Conservation (phyloP, 2,113 vertebrate genomes). For the Bubo blakistoni region DNA sequence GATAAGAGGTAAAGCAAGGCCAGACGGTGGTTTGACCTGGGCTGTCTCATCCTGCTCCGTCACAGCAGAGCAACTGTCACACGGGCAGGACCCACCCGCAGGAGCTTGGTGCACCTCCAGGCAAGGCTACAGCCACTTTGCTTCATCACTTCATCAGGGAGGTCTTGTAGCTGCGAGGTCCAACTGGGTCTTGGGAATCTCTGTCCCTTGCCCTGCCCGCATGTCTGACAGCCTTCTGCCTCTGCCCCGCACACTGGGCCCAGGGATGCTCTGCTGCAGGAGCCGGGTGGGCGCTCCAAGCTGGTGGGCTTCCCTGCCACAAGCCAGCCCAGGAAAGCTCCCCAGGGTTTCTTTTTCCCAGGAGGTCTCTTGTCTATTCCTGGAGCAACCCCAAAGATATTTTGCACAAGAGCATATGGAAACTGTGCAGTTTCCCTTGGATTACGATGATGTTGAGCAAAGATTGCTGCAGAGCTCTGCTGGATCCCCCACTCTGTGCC, state of each 20-base stretch:
- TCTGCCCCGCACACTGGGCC: accelerated
- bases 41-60: background rate
- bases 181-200: background rate
- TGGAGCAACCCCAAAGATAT: background rate
- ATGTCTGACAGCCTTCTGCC: accelerated
- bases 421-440: background rate
- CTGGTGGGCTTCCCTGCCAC: background rate
- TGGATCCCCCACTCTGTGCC: background rate
- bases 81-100: no score
- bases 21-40: background rate
- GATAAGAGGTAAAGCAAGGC: background rate
- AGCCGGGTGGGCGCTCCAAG: background rate
- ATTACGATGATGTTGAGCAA: background rate
- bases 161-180: background rate
- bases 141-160: background rate
- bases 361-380: background rate
- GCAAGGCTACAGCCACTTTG: background rate
- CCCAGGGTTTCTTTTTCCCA: background rate
- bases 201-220: background rate
- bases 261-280: background rate
- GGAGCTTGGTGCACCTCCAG: background rate
- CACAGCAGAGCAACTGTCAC: background rate
- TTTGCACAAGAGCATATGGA: background rate
- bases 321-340: background rate
- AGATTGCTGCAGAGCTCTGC: background rate